Evolutionary conservation across 1,140 invertebrate genomes (phyloP).

Genomic region (Lithobius niger): DNA sequence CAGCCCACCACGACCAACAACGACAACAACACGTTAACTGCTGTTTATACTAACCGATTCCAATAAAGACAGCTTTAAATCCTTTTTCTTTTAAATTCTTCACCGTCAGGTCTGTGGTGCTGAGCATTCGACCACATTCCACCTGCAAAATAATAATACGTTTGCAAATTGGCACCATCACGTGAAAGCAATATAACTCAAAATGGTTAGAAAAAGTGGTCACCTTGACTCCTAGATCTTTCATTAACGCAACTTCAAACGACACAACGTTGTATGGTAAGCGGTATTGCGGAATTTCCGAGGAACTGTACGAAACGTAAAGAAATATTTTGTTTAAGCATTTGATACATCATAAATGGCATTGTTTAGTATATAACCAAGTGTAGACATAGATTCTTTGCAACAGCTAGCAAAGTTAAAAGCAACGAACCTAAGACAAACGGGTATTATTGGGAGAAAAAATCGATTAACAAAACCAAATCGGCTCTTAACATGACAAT

Average conservation of each 20-base stretch:
- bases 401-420: too few relatives aligned
- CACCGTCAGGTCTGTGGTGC: background rate
- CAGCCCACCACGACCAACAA: background rate
- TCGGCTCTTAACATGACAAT: too few relatives aligned
- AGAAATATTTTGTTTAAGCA: conserved; percentile 6
- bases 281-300: conserved; percentile 94
- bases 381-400: background rate
- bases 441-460: too few relatives aligned
- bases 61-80: conserved; percentile 73
- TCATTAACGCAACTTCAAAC: conserved; percentile 83
- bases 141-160: conserved; percentile 9
- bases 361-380: conserved; percentile 7
- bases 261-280: conserved; percentile 82
- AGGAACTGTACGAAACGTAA: conserved; percentile 44
- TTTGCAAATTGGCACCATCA: conserved; percentile 33
- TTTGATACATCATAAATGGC: background rate
- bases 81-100: conserved; percentile 44
- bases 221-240: conserved; percentile 84
- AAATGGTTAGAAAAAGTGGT: conserved; percentile 27
- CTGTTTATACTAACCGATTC: conserved; percentile 54
- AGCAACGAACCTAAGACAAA: too few relatives aligned
- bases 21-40: background rate
- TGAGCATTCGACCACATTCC: conserved; percentile 8
- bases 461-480: too few relatives aligned
- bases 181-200: background rate